These are phyloP conservation scores for Incurvaria masculella DNA, from an alignment of 2,888 invertebrate species.

Conservation along the genomic window DNA sequence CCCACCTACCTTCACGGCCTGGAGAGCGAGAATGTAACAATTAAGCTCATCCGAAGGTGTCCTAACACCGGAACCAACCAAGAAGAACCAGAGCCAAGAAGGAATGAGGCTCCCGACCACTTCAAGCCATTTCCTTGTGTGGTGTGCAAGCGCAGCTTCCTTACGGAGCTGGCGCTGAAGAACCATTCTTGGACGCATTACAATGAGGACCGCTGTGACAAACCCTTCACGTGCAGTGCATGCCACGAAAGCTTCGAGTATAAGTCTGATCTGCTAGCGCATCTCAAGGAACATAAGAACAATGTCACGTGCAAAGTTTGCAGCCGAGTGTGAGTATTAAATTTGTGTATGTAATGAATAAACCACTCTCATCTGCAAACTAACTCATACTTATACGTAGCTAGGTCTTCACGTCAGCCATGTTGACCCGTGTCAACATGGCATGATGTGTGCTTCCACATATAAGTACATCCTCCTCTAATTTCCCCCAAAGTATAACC, in stretches of 20 bases:
- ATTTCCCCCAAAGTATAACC: slow-evolving; percentile 1
- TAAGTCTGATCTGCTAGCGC: slow-evolving; percentile 61
- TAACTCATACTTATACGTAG: too few relatives aligned
- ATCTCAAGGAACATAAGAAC: slow-evolving; percentile 61
- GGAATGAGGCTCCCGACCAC: slow-evolving; percentile 19
- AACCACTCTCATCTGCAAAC: too few relatives aligned
- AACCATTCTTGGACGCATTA: slow-evolving; percentile 61
- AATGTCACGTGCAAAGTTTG: slow-evolving; percentile 64
- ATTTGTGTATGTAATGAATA: too few relatives aligned
- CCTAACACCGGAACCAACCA: slow-evolving; percentile 7
- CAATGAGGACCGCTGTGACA: slow-evolving; percentile 26
- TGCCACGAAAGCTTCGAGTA: slow-evolving; percentile 61
- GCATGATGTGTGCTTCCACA: too few relatives aligned
- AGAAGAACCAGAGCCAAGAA: slow-evolving; percentile 16
- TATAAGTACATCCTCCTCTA: too few relatives aligned
- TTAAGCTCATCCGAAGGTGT: slow-evolving; percentile 34
- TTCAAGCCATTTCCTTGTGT: slow-evolving; percentile 53
- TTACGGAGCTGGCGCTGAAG: slow-evolving; percentile 57
- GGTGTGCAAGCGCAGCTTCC: slow-evolving; percentile 53
- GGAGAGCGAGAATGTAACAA: slow-evolving; percentile 26
- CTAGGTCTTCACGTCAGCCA: too few relatives aligned
- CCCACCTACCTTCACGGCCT: slow-evolving; percentile 30
- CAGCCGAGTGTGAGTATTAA: slow-evolving; percentile 60
- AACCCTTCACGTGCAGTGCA: slow-evolving; percentile 48
- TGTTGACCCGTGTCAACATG: too few relatives aligned